Evolutionary conservation across 2,888 invertebrate species (phyloP).

Genomic region (Thereva unica): DNA sequence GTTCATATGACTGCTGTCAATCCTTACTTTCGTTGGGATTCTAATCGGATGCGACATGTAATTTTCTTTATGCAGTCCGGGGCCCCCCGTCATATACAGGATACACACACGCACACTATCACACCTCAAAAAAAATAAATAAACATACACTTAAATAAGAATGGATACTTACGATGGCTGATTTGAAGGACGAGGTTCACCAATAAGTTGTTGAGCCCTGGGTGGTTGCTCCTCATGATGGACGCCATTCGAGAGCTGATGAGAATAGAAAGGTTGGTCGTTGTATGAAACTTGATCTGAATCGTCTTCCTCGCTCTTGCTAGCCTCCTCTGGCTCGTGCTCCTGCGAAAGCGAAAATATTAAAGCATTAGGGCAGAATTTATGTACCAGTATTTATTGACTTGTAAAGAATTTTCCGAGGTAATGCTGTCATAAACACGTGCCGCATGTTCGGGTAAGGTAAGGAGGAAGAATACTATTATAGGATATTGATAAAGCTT

Average conservation of each 20-base stretch:
- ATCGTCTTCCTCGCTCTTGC: slow-evolving; percentile 48
- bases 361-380: not conserved
- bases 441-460: too few species aligned
- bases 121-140: not conserved
- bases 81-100: too few species aligned
- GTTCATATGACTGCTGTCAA: slow-evolving; percentile 13
- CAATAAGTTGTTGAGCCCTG: slow-evolving; percentile 51
- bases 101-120: too few species aligned
- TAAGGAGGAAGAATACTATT: too few species aligned
- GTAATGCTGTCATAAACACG: too few species aligned
- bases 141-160: not conserved
- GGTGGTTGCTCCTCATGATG: slow-evolving; percentile 54
- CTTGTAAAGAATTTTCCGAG: too few species aligned
- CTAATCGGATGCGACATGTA: not conserved
- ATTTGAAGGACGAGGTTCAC: slow-evolving; percentile 47
- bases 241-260: slow-evolving; percentile 52
- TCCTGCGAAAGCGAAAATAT: slow-evolving; percentile 3
- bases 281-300: slow-evolving; percentile 51
- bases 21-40: not conserved
- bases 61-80: not conserved
- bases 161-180: slow-evolving; percentile 55
- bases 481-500: too few species aligned
- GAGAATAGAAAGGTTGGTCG: slow-evolving; percentile 54
- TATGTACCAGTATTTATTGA: too few species aligned
- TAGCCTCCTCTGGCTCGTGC: slow-evolving; percentile 47